Conservation (phyloP, 2,797 vertebrate species). For the Phataginus tetradactyla region DNA sequence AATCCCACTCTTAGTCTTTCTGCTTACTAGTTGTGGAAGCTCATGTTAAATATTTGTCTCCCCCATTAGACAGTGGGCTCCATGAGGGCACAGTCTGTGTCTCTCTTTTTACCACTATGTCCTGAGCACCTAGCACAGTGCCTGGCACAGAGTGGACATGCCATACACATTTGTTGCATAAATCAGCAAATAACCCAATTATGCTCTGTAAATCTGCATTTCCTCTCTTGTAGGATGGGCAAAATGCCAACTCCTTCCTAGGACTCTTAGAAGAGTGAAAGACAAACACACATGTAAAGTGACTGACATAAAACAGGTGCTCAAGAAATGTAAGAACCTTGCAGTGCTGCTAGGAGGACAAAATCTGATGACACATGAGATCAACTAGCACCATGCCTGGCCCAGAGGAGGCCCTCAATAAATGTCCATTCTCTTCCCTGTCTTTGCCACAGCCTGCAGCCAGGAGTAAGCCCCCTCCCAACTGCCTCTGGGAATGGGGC, state of each 20-base stretch:
- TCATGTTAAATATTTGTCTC: not conserved
- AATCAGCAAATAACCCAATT: slow-evolving; percentile 7
- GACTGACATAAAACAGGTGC: not conserved
- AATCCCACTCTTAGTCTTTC: not conserved
- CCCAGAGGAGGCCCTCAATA: not conserved
- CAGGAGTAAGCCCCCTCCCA: not conserved
- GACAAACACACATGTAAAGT: not conserved
- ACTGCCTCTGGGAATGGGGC: slow-evolving; percentile 3
- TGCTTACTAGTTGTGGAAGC: not conserved
- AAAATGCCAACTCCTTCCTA: slow-evolving; percentile 28
- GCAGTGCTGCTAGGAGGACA: not conserved
- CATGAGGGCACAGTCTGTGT: not conserved
- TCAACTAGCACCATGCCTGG: not conserved
- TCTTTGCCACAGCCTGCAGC: not conserved
- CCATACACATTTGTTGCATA: not conserved
- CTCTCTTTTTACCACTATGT: not conserved
- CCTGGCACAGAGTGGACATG: not conserved
- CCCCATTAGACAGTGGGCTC: not conserved
- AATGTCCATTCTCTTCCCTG: not conserved
- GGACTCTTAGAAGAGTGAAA: not conserved
- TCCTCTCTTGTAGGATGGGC: not conserved
- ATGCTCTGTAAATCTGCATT: not conserved
- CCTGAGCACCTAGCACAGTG: not conserved
- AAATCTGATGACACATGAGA: not conserved
- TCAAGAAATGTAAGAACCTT: slow-evolving; percentile 20